Evolutionary conservation across 2,113 vertebrate genomes (phyloP).

Genomic region (Damaliscus lunatus): DNA sequence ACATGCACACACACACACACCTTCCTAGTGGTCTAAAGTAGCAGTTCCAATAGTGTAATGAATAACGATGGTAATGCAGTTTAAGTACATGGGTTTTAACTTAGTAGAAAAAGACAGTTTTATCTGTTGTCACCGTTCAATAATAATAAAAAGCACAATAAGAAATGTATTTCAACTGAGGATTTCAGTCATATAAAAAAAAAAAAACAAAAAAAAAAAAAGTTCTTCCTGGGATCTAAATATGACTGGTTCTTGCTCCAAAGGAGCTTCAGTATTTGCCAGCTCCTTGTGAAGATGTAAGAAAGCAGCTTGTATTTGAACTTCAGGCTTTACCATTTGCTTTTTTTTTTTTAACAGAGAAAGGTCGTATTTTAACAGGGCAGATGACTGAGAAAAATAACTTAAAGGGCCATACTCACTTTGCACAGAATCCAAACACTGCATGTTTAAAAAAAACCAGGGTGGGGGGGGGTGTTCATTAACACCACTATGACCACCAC

Average conservation of each 20-base stretch:
- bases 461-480: not conserved
- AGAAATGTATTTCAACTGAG: not conserved
- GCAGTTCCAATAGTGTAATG: not conserved
- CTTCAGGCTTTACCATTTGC: not conserved
- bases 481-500: not conserved
- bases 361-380: not conserved
- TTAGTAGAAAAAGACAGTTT: not conserved
- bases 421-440: not conserved
- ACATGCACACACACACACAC: not conserved
- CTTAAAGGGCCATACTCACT: not conserved
- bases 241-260: not conserved
- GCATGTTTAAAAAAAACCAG: not conserved
- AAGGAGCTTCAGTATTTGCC: not conserved
- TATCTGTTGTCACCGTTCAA: not conserved
- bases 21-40: not conserved
- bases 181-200: not conserved
- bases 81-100: not conserved
- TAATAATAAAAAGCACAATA: not conserved
- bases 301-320: not conserved
- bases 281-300: not conserved
- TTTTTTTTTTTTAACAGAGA: not conserved
- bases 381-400: not conserved
- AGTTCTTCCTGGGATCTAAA: not conserved
- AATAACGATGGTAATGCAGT: not conserved
- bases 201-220: not conserved